Conservation (phyloP, 92 coral and sea anemone genomes). For the Epizoanthus ramosus region DNA sequence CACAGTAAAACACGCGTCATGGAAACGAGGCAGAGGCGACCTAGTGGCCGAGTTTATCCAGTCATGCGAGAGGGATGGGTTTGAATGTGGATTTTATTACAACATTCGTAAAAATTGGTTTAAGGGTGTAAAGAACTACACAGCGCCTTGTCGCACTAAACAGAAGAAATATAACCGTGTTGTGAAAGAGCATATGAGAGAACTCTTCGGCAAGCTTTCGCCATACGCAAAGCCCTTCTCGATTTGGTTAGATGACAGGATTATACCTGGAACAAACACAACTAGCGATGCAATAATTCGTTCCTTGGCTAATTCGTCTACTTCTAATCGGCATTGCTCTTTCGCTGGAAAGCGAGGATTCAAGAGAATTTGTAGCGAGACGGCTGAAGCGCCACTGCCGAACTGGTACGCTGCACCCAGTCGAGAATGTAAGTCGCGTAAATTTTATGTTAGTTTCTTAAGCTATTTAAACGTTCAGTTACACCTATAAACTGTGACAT, state of each 20-base stretch:
- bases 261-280: slow-evolving; percentile 60
- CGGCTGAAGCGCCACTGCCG: slow-evolving; percentile 69
- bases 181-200: slow-evolving; percentile 65
- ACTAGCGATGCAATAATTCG: slow-evolving; percentile 62
- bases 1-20: slow-evolving; percentile 69
- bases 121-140: slow-evolving; percentile 64
- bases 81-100: slow-evolving; percentile 69
- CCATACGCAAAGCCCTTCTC: slow-evolving; percentile 70
- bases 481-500: neutral
- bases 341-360: slow-evolving; percentile 68
- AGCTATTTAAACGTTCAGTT: no score
- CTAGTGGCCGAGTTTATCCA: slow-evolving; percentile 64
- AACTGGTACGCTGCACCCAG: slow-evolving; percentile 78
- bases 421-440: slow-evolving; percentile 54
- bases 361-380: slow-evolving; percentile 78
- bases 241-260: slow-evolving; percentile 76
- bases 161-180: slow-evolving; percentile 43
- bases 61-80: slow-evolving; percentile 62
- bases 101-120: slow-evolving; percentile 80
- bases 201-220: slow-evolving; percentile 55
- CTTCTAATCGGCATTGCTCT: slow-evolving; percentile 65
- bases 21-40: slow-evolving; percentile 75
- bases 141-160: slow-evolving; percentile 24
- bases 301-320: slow-evolving; percentile 48
- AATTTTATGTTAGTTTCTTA: neutral